Evolutionary conservation across 2,113 vertebrate species (phyloP).

Genomic region (Morone saxatilis): DNA sequence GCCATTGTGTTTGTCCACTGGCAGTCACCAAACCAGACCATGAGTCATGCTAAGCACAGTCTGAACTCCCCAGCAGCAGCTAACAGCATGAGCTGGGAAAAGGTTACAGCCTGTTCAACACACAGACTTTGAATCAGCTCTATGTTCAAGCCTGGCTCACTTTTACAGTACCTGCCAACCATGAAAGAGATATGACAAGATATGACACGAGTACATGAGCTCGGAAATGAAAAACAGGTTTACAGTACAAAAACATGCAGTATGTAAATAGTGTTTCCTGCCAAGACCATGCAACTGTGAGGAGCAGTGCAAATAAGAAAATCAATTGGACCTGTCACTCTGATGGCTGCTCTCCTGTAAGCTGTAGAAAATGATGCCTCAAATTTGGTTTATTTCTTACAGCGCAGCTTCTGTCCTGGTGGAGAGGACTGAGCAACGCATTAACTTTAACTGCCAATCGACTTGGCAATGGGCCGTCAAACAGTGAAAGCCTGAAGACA

Average conservation of each 20-base stretch:
- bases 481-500: background rate
- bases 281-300: slow-evolving; percentile 7
- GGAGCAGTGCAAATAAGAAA: slow-evolving; percentile 36
- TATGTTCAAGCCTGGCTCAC: slow-evolving; percentile 19
- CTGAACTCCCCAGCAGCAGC: slow-evolving; percentile 60
- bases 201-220: slow-evolving; percentile 19
- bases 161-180: background rate
- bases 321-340: slow-evolving; percentile 45
- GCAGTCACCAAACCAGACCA: slow-evolving; percentile 73
- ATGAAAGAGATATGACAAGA: background rate
- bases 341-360: background rate
- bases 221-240: slow-evolving; percentile 38
- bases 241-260: background rate
- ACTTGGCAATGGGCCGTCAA: background rate
- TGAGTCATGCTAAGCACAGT: slow-evolving; percentile 78
- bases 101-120: slow-evolving; percentile 41
- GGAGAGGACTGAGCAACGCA: background rate
- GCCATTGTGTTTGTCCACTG: slow-evolving; percentile 77
- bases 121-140: slow-evolving; percentile 15
- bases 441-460: too few species aligned
- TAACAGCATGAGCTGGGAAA: slow-evolving; percentile 49
- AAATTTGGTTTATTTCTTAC: slow-evolving; percentile 7
- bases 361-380: slow-evolving; percentile 10
- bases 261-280: slow-evolving; percentile 27
- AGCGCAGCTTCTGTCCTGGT: background rate